Evolutionary conservation across 2,888 invertebrate species (phyloP), one percentile per base, ranked within the genome.

Genomic region (Catocala sponsa): DNA sequence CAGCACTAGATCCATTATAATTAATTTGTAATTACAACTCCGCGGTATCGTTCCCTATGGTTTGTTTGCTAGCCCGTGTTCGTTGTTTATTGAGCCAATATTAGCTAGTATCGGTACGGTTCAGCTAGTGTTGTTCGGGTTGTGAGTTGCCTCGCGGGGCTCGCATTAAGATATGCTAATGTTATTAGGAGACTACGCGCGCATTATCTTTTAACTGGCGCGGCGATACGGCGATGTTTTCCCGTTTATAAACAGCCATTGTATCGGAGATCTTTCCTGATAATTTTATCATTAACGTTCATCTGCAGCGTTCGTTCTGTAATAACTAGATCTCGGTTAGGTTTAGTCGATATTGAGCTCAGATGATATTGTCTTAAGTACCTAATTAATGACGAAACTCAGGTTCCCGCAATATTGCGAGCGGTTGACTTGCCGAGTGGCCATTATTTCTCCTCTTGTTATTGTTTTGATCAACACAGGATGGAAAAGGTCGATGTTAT

Each of bases 141-240:
- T 46, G 47, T 43, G 58, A 65, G 52, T 11, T 48, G 58, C 32
- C 54, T 50, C 57, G 60, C 79, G 76, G 70, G 73, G 74, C 59
- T 65, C 81, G 87, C 87, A 89, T 91, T 91, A 88, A 89, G 89
- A 91, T 91, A 91, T 91, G 91, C 89, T 85, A 91, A 91, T 91
- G 88, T 86, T 88, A 91, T 89, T 83, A 86, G 84, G 84, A 83
- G 85, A 82, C 76, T 81, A 84, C 80, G 78, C 82, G 70, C 64
- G 83, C 76, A 83, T 88, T 89, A 89, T 89, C 89, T 87, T 82
- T 82, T 84, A 86, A 85, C 84, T 85, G 78, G 74, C 65, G 72
- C 75, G 59, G 73, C 77, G 86, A 87, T 87, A 85, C 81, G 65
- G 66, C 64, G 77, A 78, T 80, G 80, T 80, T 85, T 80, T 77